Percentiles rank a stretch among this genome's conserved stretches.
Evolutionary conservation across 2,888 invertebrate species (phyloP).

Genomic region (Zhuqinia jingwanae): DNA sequence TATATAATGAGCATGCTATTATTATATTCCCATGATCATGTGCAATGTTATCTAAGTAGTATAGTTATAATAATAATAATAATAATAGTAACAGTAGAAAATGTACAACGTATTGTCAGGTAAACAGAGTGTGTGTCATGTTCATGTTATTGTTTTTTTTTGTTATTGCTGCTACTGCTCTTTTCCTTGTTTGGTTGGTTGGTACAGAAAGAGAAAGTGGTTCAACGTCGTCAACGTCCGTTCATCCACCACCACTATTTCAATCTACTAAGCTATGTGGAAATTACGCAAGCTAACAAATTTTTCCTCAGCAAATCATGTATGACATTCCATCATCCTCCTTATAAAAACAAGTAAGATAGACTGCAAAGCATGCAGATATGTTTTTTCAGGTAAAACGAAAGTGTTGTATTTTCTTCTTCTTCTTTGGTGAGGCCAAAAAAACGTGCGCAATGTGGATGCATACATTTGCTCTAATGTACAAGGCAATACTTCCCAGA

Average conservation of each 20-base stretch:
- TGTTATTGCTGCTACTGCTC: not conserved
- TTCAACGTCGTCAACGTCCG: not conserved
- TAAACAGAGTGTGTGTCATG: constrained; percentile 12
- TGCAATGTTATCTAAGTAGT: not conserved
- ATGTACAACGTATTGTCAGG: constrained; percentile 35
- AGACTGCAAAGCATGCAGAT: not conserved
- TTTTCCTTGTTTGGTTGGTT: not conserved
- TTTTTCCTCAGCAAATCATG: constrained; percentile 32
- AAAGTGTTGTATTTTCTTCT: not conserved
- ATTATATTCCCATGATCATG: not conserved
- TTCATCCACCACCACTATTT: constrained; percentile 25
- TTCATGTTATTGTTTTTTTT: not conserved
- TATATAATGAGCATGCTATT: too few species aligned
- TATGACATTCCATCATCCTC: constrained; percentile 35
- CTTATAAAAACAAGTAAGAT: not conserved
- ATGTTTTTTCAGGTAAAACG: constrained; percentile 2
- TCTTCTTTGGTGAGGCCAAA: not conserved
- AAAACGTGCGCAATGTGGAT: not conserved
- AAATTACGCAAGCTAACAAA: constrained; percentile 58
- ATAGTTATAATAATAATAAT: not conserved
- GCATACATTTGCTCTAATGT: not conserved
- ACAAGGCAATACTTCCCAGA: not conserved
- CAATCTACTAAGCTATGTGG: constrained; percentile 51
- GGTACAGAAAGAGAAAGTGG: too few species aligned
- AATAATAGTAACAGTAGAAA: not conserved